These are phyloP conservation scores for Laterallus jamaicensis DNA, from an alignment of 2,113 vertebrate genomes.

Conservation along the genomic window DNA sequence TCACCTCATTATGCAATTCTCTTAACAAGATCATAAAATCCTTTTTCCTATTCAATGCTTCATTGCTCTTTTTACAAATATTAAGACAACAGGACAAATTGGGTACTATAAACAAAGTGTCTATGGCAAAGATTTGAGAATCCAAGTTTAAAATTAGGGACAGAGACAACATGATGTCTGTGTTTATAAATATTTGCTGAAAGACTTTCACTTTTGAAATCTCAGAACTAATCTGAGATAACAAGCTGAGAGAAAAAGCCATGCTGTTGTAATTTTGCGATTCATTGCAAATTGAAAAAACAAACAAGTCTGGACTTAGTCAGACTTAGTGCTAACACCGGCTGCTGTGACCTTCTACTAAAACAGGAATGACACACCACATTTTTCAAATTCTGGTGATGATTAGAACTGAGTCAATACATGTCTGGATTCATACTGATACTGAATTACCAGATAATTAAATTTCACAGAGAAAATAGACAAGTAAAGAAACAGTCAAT, in stretches of 20 bases:
- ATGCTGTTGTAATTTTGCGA: neutral
- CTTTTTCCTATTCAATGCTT: neutral
- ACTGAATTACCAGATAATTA: neutral
- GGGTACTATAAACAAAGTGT: neutral
- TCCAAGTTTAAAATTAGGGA: neutral
- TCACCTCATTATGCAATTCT: neutral
- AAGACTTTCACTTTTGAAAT: slow-evolving; percentile 18
- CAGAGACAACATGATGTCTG: neutral
- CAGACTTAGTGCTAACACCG: neutral
- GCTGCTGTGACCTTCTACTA: neutral
- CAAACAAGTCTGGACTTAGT: neutral
- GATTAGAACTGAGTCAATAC: neutral
- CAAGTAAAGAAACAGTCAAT: neutral
- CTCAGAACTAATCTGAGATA: neutral
- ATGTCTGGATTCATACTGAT: neutral
- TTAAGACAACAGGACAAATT: neutral
- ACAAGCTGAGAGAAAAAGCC: neutral
- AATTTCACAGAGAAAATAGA: neutral
- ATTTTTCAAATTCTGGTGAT: neutral
- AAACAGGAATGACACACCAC: neutral
- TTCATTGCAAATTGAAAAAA: neutral
- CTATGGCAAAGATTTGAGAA: neutral
- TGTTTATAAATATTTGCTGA: neutral
- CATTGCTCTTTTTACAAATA: neutral
- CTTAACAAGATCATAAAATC: neutral